A percentile compares a stretch with the other conserved stretches of the same genome.
Evolutionary conservation across 2,113 vertebrate genomes (phyloP).

Genomic region (Callipepla californica): DNA sequence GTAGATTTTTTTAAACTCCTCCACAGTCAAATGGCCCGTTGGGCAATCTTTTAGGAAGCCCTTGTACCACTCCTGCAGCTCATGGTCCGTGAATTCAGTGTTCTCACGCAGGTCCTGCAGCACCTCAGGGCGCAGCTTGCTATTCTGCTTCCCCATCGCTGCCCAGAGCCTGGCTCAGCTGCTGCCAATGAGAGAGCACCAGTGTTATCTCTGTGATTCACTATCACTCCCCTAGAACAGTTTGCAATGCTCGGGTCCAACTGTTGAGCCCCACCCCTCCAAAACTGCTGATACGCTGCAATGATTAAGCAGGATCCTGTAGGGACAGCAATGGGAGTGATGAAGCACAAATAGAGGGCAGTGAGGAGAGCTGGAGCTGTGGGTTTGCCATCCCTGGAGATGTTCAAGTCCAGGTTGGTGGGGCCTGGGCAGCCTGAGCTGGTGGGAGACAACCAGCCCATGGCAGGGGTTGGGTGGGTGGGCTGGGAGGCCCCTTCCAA

Average conservation of each 20-base stretch:
- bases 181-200: conserved; percentile 56
- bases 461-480: not conserved
- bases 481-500: not conserved
- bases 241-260: rapidly evolving
- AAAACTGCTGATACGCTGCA: rapidly evolving
- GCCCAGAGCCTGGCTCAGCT: not conserved
- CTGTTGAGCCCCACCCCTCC: not conserved
- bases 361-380: not conserved
- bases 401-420: not conserved
- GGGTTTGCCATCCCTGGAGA: not conserved
- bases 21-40: conserved; percentile 87
- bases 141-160: conserved; percentile 91
- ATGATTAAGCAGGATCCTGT: rapidly evolving
- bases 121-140: conserved; percentile 88
- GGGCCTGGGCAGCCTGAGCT: not conserved
- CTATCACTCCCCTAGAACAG: not conserved
- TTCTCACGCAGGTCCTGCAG: conserved; percentile 90
- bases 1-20: conserved; percentile 91
- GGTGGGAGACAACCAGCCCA: not conserved
- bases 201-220: not conserved
- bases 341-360: not conserved
- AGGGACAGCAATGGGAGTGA: not conserved
- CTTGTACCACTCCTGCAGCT: conserved; percentile 93
- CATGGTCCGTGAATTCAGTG: conserved; percentile 89
- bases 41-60: conserved; percentile 92